These are phyloP conservation scores for Galerucella calmariensis DNA, from an alignment of 2,888 invertebrate genomes.

Conservation along the genomic window DNA sequence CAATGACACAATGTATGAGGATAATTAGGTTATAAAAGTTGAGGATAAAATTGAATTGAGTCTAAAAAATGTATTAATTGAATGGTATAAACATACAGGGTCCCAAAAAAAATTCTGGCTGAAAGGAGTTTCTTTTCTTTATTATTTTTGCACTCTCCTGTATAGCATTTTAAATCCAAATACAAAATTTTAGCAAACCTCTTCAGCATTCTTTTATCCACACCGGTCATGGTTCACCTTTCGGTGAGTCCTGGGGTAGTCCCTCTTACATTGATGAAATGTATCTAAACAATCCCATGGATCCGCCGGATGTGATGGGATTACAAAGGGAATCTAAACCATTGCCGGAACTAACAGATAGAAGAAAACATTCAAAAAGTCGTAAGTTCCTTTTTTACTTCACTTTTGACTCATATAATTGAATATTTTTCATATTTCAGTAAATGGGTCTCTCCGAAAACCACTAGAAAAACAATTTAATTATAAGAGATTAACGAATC, in stretches of 20 bases:
- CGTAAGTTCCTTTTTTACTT: constrained; percentile 41
- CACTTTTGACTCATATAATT: not conserved
- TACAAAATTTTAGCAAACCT: constrained; percentile 70
- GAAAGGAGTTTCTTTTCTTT: too few relatives aligned
- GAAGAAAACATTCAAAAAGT: constrained; percentile 63
- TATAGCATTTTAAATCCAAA: too few relatives aligned
- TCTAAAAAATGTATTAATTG: too few relatives aligned
- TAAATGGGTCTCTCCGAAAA: constrained; percentile 48
- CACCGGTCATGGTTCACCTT: constrained; percentile 79
- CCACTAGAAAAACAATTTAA: constrained; percentile 75
- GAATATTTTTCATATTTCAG: constrained; percentile 32
- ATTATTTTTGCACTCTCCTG: too few relatives aligned
- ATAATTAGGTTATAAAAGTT: too few relatives aligned
- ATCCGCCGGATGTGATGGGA: constrained; percentile 73
- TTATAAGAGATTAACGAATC: constrained; percentile 86
- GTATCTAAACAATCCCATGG: constrained; percentile 81
- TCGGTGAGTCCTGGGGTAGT: constrained; percentile 87
- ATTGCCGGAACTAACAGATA: constrained; percentile 63
- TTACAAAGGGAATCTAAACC: constrained; percentile 58
- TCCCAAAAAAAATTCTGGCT: too few relatives aligned
- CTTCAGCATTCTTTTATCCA: constrained; percentile 86
- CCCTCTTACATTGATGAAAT: constrained; percentile 83
- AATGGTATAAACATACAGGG: too few relatives aligned
- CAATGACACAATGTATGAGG: too few relatives aligned
- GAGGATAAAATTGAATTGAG: too few relatives aligned